phyloP scores from a whole-genome alignment of 1,140 invertebrate genomes.

The Anoplolepis gracilipes region DNA sequence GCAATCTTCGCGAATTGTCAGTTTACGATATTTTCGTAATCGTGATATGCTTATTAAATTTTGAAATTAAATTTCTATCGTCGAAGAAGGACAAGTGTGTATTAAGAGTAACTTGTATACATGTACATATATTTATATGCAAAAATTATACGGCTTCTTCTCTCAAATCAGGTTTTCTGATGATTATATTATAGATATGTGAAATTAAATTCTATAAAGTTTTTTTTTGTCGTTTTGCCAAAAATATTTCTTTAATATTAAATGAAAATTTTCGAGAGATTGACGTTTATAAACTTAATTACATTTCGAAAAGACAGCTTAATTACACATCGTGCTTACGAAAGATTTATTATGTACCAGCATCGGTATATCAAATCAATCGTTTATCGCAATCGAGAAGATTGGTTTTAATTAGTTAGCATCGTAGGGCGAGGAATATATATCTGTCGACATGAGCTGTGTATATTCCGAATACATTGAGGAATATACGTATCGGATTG shows the following conservation, averaged over 20 bases:
- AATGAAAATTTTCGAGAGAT: background rate
- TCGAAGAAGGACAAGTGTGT: no score
- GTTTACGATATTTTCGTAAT: background rate
- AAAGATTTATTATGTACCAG: background rate
- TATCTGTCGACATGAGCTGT: constrained; percentile 65
- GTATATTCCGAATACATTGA: constrained; percentile 75
- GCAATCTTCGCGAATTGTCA: background rate
- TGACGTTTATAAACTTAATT: background rate
- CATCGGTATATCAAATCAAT: background rate
- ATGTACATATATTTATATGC: no score
- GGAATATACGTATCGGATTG: constrained; percentile 78
- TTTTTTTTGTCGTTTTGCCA: background rate
- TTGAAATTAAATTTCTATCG: background rate
- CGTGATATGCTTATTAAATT: background rate
- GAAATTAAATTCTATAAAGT: constrained; percentile 1
- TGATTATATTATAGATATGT: background rate
- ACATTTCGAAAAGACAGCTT: background rate
- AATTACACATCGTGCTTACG: background rate
- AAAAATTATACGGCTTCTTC: no score
- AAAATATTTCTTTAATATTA: background rate
- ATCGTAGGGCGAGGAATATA: constrained; percentile 55
- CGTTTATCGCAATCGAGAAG: constrained; percentile 37
- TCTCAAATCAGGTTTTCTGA: background rate
- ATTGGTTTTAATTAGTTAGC: constrained; percentile 65
- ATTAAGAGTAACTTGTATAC: no score